These are phyloP conservation scores for Acanthiza pusilla DNA, from an alignment of 2,797 vertebrate genomes.

Conservation along the genomic window DNA sequence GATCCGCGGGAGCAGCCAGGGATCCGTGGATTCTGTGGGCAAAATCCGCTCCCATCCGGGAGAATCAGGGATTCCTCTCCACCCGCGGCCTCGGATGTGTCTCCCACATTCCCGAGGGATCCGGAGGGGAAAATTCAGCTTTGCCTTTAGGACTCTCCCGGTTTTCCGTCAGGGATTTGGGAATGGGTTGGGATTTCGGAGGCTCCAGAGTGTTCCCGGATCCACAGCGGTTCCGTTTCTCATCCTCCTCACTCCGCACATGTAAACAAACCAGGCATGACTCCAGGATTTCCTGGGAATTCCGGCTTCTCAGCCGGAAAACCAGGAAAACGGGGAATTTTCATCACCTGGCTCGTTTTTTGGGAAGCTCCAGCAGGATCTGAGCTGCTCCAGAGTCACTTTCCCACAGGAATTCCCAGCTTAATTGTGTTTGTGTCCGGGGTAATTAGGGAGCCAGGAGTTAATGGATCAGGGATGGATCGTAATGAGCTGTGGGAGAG, in stretches of 20 bases:
- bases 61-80: background rate
- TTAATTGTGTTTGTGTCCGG: too few species aligned
- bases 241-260: background rate
- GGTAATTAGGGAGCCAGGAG: background rate
- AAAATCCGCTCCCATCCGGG: background rate
- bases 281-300: background rate
- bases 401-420: background rate
- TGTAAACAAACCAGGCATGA: background rate
- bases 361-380: background rate
- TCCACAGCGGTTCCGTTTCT: fast-evolving
- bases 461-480: background rate
- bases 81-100: fast-evolving
- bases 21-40: background rate
- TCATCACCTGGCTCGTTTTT: background rate
- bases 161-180: background rate
- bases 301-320: background rate
- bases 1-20: background rate
- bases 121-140: fast-evolving
- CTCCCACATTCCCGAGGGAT: background rate
- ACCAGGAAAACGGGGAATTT: background rate
- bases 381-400: background rate
- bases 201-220: too few species aligned
- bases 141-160: background rate
- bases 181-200: fast-evolving
- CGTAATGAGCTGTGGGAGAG: background rate